Base-by-base conservation (phyloP, 2,888 invertebrate species). In the Plemyria rubiginata region DNA sequence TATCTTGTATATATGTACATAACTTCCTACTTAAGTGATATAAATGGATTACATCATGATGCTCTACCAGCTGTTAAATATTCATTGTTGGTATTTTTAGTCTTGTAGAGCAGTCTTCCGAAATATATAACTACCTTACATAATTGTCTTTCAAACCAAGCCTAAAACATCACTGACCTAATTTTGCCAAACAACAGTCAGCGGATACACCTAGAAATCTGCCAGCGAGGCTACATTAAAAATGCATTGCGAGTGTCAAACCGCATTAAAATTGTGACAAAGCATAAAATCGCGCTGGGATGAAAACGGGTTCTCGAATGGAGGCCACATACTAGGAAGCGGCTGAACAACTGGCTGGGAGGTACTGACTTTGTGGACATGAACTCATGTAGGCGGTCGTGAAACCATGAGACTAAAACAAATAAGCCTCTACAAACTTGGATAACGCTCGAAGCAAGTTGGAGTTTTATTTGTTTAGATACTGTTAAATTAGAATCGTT, bases 241-340 rank as follows among this genome's bases (percentile, higher is more conserved):
- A 62, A 66, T 64, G 67, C 68, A 70, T 59, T 57, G 57, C 50
- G 52, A 58, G 62, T 59, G 63, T 62, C 51, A 60, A 65, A 66
- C 62, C 61, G 63, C 66, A 68, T 68, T 69, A 61, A 57, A 62
- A 66, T 62, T 67, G 67, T 68, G 68, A 66, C 66, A 68, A 66
- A 62, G 63, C 59, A 54, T 59, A 57, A 70, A 67, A 67, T 64
- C 67, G 66, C 56, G 46, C 61, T 64, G 67, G 71, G 67, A 72
- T 70, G 59, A 71, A 67, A 72, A 73, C 72, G 70, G 66, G 74
- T 72, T 74, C 63, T 71, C 48, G 54, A 68, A 72, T 71, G 65
- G 68, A 72, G 71, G 74, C 66, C 72, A 72, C 67, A 73, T 68
- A 69, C 71, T 70, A 70, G 72, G 71, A 70, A 72, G 71, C 63